Conservation (phyloP, 37 sponge, comb jelly and placozoan species). For the Aplysina aerophoba region DNA sequence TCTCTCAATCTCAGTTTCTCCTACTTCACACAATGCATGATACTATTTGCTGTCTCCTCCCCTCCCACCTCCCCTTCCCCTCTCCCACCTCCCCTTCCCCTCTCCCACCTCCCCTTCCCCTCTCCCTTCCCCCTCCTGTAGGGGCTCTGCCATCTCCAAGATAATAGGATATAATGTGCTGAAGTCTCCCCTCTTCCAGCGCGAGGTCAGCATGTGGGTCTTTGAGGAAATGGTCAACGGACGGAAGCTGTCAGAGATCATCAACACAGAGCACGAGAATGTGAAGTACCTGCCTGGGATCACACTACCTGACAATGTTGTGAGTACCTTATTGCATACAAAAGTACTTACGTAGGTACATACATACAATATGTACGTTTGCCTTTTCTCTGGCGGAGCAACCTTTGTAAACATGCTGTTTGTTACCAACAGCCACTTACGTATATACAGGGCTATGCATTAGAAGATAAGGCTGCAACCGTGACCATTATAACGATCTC, state of each 20-base stretch:
- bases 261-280: constrained; percentile 92
- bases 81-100: neutral
- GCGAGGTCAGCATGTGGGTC: constrained; percentile 92
- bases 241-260: constrained; percentile 90
- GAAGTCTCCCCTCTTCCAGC: constrained; percentile 47
- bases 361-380: too few species aligned
- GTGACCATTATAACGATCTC: too few species aligned
- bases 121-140: neutral
- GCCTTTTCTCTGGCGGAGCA: too few species aligned
- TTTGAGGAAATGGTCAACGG: constrained; percentile 93
- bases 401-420: too few species aligned
- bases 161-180: constrained; percentile 85
- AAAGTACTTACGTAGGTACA: too few species aligned
- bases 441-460: too few species aligned
- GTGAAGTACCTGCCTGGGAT: constrained; percentile 94
- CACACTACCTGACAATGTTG: constrained; percentile 89
- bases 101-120: neutral
- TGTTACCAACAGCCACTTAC: too few species aligned
- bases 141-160: constrained; percentile 92
- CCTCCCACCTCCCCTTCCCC: neutral
- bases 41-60: neutral
- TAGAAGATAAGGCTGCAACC: too few species aligned
- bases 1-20: too few species aligned
- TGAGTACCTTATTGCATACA: constrained; percentile 23
- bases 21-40: too few species aligned